phyloP scores from a whole-genome alignment of 2,888 invertebrate species.

The Himalopsyche anomala region DNA sequence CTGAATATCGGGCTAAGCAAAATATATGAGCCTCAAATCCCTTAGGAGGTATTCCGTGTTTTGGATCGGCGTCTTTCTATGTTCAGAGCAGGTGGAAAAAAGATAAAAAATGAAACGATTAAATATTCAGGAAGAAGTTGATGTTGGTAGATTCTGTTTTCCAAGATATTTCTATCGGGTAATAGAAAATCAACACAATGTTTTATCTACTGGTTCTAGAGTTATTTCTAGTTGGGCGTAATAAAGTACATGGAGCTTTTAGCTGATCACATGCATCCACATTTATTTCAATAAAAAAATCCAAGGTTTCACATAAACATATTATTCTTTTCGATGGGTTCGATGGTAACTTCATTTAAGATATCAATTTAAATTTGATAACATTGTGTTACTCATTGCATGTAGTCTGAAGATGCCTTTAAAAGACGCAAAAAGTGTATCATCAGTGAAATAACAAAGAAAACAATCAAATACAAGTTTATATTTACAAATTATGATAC shows the following conservation, averaged over 20 bases:
- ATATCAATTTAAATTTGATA: too few species aligned
- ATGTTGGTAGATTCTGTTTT: not conserved
- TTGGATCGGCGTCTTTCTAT: not conserved
- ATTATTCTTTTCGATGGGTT: too few species aligned
- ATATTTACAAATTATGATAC: too few species aligned
- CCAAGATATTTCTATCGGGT: not conserved
- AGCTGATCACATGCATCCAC: not conserved
- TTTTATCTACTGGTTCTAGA: not conserved
- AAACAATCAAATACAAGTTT: too few species aligned
- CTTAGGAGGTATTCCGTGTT: conserved; percentile 22
- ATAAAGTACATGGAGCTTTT: not conserved
- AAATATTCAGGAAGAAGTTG: not conserved
- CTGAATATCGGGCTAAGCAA: conserved; percentile 13
- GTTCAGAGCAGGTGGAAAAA: conserved; percentile 22
- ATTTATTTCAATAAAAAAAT: not conserved
- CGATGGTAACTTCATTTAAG: too few species aligned
- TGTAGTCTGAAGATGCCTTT: too few species aligned
- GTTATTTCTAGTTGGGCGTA: not conserved
- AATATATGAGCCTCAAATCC: conserved; percentile 10
- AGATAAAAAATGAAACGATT: conserved; percentile 31
- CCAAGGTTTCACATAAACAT: too few species aligned
- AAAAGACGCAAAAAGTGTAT: too few species aligned
- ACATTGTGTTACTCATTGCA: too few species aligned
- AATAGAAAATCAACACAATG: conserved; percentile 3
- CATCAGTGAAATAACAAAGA: too few species aligned